phyloP scores from a whole-genome alignment of 2,888 invertebrate species.

The Dorcus parallelipipedus region DNA sequence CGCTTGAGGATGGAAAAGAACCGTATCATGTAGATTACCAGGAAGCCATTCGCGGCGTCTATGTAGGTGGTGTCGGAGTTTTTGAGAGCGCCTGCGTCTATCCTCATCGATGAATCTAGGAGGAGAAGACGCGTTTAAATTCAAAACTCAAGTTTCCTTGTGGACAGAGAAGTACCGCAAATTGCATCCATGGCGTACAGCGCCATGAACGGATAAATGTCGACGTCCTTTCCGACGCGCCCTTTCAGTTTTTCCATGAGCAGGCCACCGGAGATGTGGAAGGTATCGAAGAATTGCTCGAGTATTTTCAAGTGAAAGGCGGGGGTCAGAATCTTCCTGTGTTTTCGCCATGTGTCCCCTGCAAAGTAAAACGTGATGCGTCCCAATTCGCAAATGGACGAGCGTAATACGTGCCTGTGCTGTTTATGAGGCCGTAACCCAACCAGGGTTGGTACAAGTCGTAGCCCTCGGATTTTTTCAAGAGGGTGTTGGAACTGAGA shows the following conservation, averaged over 20 bases:
- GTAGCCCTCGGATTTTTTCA: conserved; percentile 26
- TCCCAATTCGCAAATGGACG: not conserved
- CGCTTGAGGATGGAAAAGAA: conserved; percentile 25
- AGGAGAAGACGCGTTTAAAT: not conserved
- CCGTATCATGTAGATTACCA: conserved; percentile 24
- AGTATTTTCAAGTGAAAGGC: conserved; percentile 50
- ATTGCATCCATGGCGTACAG: conserved; percentile 48
- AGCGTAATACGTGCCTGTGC: conserved; percentile 16
- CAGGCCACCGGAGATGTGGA: conserved; percentile 47
- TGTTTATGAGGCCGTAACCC: conserved; percentile 25
- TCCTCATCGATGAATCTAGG: conserved; percentile 27
- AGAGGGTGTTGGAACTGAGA: conserved; percentile 24
- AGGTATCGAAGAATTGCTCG: conserved; percentile 45
- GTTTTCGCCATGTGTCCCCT: conserved; percentile 43
- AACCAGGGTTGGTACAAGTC: conserved; percentile 25
- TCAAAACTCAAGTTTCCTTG: not conserved
- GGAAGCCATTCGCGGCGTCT: conserved; percentile 20
- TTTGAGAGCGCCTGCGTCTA: conserved; percentile 21
- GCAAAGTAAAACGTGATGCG: no score
- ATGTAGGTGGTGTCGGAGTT: conserved; percentile 22
- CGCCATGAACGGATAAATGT: conserved; percentile 48
- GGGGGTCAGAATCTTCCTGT: conserved; percentile 49
- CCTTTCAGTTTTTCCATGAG: conserved; percentile 38
- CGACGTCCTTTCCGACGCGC: conserved; percentile 29
- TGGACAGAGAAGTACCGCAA: conserved; percentile 35